phyloP scores from a whole-genome alignment of 2,797 vertebrate genomes.

The Schizopygopsis pylzovi region DNA sequence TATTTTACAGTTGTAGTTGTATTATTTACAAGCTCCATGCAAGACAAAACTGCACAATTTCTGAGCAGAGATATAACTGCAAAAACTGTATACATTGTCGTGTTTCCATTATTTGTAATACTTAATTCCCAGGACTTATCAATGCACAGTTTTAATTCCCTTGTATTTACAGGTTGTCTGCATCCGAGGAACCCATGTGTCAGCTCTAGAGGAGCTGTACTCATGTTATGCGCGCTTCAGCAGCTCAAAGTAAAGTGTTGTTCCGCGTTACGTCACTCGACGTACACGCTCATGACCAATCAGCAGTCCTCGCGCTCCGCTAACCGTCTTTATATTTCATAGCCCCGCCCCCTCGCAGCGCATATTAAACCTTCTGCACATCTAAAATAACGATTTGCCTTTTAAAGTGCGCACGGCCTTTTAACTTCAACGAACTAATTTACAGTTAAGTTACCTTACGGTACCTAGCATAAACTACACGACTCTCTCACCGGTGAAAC shows the following conservation, averaged over 20 bases:
- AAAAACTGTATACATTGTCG: neutral
- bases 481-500: constrained; percentile 27
- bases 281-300: neutral
- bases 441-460: neutral
- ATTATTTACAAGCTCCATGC: neutral
- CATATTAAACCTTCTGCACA: neutral
- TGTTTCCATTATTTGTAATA: neutral
- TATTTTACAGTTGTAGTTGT: no score
- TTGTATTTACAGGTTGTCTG: neutral
- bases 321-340: constrained; percentile 14
- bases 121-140: neutral
- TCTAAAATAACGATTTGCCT: neutral
- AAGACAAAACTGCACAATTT: neutral
- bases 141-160: neutral
- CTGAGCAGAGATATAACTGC: neutral
- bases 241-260: neutral
- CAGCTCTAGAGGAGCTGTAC: neutral
- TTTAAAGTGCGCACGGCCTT: neutral
- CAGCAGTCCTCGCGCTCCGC: constrained; percentile 26
- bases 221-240: neutral
- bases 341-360: neutral
- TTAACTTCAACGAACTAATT: neutral
- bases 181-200: neutral
- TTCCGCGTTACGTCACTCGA: neutral
- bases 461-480: neutral